Evolutionary conservation across 1,140 invertebrate species (phyloP).

Genomic region (Cecropterus lyciades): DNA sequence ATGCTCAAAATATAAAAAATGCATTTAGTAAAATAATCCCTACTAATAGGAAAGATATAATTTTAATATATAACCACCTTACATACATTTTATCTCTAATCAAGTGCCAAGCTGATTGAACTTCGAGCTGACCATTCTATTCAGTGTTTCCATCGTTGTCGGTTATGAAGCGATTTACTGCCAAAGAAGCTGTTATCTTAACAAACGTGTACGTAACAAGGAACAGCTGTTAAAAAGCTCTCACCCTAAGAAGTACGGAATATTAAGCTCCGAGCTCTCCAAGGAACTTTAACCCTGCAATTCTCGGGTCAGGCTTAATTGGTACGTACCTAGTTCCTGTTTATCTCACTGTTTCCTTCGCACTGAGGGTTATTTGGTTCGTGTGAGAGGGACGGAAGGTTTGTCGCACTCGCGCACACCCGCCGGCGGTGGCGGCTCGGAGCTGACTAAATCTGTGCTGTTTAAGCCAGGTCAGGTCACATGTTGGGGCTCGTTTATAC

Average conservation of each 20-base stretch:
- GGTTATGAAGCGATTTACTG: neutral
- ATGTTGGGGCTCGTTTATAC: constrained; percentile 40
- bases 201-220: constrained; percentile 3
- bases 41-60: no score
- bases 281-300: constrained; percentile 60
- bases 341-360: constrained; percentile 61
- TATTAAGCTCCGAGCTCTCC: constrained; percentile 54
- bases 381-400: constrained; percentile 53
- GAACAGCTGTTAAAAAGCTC: constrained; percentile 39
- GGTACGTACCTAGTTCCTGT: constrained; percentile 65
- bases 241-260: constrained; percentile 30
- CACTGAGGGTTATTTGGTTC: constrained; percentile 55
- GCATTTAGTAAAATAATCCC: no score
- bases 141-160: neutral
- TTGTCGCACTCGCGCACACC: constrained; percentile 34
- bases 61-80: no score
- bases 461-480: constrained; percentile 56
- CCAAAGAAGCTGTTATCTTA: neutral
- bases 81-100: no score
- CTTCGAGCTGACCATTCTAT: neutral
- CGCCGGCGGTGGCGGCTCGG: constrained; percentile 47
- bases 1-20: no score
- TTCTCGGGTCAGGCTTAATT: constrained; percentile 53
- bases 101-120: neutral
- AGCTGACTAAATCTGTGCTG: constrained; percentile 59